Evolutionary conservation across 2,113 vertebrate species (phyloP).

Genomic region (Gopherus evgoodei): DNA sequence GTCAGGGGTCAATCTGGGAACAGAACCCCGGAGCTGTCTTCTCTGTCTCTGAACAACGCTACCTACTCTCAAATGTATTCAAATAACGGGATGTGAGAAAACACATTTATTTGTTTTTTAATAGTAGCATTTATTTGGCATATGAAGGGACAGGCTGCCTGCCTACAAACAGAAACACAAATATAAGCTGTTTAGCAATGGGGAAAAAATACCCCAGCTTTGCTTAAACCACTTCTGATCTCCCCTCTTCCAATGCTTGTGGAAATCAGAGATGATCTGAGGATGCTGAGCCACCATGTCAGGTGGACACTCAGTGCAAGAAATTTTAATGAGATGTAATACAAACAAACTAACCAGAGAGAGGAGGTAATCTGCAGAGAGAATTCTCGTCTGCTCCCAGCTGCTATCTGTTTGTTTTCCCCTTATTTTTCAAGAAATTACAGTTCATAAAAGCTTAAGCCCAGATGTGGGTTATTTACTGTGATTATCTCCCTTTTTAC

Average conservation of each 20-base stretch:
- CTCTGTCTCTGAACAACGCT: background rate
- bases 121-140: background rate
- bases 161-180: background rate
- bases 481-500: conserved; percentile 62
- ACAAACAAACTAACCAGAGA: background rate
- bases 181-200: background rate
- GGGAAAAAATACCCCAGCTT: background rate
- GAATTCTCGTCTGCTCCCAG: background rate
- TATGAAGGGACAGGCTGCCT: background rate
- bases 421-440: conserved; percentile 57
- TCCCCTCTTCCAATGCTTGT: background rate
- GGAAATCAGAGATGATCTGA: conserved; percentile 22
- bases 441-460: conserved; percentile 18
- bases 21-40: background rate
- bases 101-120: background rate
- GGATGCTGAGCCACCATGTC: background rate
- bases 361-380: background rate
- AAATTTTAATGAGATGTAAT: background rate
- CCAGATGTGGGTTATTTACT: conserved; percentile 49
- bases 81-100: background rate
- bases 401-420: conserved; percentile 39
- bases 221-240: background rate
- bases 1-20: background rate
- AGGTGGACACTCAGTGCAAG: background rate
- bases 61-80: background rate